These are phyloP conservation scores for Micromussa lordhowensis DNA, from an alignment of 92 coral and sea anemone genomes.

Conservation along the genomic window DNA sequence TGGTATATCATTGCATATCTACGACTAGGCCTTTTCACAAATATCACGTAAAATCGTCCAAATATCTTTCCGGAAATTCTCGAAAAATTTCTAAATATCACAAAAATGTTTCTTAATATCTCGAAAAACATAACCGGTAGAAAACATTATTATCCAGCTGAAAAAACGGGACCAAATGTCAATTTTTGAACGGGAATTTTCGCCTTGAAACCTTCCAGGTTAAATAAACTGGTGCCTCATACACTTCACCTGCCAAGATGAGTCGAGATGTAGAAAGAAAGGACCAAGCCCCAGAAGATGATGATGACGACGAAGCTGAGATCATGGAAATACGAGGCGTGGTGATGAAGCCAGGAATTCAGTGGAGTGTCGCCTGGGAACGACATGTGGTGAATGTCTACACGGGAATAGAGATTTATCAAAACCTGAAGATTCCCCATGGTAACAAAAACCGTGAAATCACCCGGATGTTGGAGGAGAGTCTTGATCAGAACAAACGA, in stretches of 20 bases:
- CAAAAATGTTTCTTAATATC: too few relatives aligned
- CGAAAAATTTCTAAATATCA: too few relatives aligned
- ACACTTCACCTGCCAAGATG: background rate
- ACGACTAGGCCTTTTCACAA: too few relatives aligned
- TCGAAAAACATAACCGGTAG: too few relatives aligned
- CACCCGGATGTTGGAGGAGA: conserved; percentile 72
- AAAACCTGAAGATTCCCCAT: conserved; percentile 67
- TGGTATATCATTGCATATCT: too few relatives aligned
- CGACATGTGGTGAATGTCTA: conserved; percentile 74
- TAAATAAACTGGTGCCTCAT: background rate
- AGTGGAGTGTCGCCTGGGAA: conserved; percentile 77
- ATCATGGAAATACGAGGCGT: conserved; percentile 76
- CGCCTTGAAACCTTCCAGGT: background rate
- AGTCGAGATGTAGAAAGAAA: conserved; percentile 22
- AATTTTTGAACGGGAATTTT: background rate
- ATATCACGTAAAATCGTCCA: too few relatives aligned
- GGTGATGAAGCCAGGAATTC: conserved; percentile 75
- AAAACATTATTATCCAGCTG: too few relatives aligned
- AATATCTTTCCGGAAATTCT: too few relatives aligned
- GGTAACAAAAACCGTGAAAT: conserved; percentile 56
- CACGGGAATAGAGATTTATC: conserved; percentile 76
- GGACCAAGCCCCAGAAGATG: conserved; percentile 24
- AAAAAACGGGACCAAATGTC: background rate
- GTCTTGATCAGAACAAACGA: conserved; percentile 64
- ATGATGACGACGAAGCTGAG: conserved; percentile 75